Percentiles rank a stretch among this genome's conserved stretches.
phyloP scores from a whole-genome alignment of 2,888 invertebrate species.

The Drosophila atroscutellata region DNA sequence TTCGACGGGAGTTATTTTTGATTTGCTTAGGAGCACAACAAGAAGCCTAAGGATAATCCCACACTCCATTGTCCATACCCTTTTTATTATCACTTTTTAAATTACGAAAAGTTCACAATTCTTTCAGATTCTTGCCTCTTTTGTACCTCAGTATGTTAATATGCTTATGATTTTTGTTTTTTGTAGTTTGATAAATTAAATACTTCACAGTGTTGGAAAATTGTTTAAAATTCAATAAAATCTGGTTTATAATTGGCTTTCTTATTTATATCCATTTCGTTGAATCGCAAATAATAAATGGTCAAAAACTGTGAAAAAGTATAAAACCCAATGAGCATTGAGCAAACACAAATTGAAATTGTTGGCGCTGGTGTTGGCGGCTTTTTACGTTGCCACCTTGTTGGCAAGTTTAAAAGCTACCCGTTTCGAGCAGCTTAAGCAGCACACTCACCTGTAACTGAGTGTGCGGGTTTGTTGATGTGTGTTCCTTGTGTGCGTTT shows the following conservation, averaged over 20 bases:
- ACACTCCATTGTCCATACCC: background rate
- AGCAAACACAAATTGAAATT: slow-evolving; percentile 68
- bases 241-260: slow-evolving; percentile 57
- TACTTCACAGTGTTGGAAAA: slow-evolving; percentile 11
- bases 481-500: slow-evolving; percentile 57
- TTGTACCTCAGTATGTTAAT: background rate
- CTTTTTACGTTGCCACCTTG: slow-evolving; percentile 74
- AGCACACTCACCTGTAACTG: slow-evolving; percentile 16
- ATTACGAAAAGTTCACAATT: background rate
- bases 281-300: slow-evolving; percentile 43
- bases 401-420: slow-evolving; percentile 71
- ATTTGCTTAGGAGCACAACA: background rate
- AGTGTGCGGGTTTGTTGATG: slow-evolving; percentile 24
- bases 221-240: no score
- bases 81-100: background rate
- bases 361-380: slow-evolving; percentile 54
- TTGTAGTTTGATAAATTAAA: slow-evolving; percentile 14
- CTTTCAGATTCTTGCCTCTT: background rate
- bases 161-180: background rate
- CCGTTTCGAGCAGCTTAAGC: slow-evolving; percentile 58
- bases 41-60: background rate
- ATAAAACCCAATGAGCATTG: slow-evolving; percentile 60
- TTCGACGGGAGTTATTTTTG: background rate
- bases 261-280: slow-evolving; percentile 55
- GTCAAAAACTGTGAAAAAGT: slow-evolving; percentile 39